Conservation (phyloP, 2,797 vertebrate species). For the Lepilemur ruficaudatus region DNA sequence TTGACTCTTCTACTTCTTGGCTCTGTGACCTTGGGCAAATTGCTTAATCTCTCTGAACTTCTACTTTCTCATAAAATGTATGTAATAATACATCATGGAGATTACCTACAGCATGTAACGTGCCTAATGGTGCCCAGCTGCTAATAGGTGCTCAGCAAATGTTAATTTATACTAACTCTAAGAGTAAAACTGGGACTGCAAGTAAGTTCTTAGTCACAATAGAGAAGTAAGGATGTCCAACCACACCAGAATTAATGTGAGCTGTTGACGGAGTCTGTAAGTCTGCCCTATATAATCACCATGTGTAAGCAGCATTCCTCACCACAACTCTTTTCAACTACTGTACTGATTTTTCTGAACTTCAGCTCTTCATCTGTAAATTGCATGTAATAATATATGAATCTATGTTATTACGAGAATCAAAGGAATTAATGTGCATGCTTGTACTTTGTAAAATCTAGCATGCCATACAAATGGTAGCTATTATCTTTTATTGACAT, state of each 20-base stretch:
- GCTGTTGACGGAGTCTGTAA: background rate
- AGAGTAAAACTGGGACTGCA: background rate
- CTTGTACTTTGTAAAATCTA: background rate
- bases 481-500: slow-evolving; percentile 43
- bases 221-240: background rate
- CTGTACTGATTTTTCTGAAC: background rate
- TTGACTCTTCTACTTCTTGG: background rate
- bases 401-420: background rate
- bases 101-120: background rate
- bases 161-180: background rate
- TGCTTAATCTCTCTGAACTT: background rate
- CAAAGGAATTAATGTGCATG: background rate
- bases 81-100: background rate
- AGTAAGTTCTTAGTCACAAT: background rate
- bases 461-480: background rate
- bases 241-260: background rate
- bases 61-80: background rate
- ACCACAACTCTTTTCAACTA: background rate
- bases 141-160: background rate
- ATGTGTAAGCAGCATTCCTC: background rate
- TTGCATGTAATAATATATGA: background rate
- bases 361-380: background rate
- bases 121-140: background rate
- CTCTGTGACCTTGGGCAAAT: background rate
- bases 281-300: background rate